Conservation (phyloP, 2,888 invertebrate genomes). For the Marasmarcha lunaedactyla region DNA sequence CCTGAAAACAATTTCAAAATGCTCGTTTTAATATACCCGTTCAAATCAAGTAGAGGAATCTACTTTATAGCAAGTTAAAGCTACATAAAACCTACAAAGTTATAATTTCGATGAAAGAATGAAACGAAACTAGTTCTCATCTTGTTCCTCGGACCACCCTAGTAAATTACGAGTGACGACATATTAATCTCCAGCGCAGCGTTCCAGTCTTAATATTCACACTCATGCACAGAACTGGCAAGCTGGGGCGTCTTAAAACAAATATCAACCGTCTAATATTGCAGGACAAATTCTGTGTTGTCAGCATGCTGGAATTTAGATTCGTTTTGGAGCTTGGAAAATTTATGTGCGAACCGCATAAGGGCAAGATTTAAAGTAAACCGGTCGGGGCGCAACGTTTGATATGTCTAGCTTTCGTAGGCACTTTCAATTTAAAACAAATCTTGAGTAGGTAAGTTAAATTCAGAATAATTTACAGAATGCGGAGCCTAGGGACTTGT, state of each 20-base stretch:
- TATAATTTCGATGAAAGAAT: no score
- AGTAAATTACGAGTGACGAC: slow-evolving; percentile 39
- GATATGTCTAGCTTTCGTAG: background rate
- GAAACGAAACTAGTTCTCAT: no score
- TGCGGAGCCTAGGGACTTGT: no score
- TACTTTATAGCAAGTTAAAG: no score
- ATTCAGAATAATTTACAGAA: no score
- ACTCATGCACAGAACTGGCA: slow-evolving; percentile 15
- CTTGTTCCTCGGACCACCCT: slow-evolving; percentile 3
- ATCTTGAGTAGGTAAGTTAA: no score
- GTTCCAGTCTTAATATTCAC: slow-evolving; percentile 32
- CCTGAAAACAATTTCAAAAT: no score
- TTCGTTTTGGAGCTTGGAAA: background rate
- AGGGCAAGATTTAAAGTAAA: slow-evolving; percentile 1
- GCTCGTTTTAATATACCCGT: no score
- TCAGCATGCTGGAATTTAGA: slow-evolving; percentile 1
- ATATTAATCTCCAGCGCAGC: slow-evolving; percentile 40
- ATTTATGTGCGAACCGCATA: background rate
- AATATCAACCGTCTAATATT: slow-evolving; percentile 14
- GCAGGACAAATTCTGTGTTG: background rate
- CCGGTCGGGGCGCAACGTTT: background rate
- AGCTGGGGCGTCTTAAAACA: slow-evolving; percentile 19
- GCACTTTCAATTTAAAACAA: background rate
- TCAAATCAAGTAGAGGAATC: no score
- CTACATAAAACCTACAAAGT: no score